Evolutionary conservation across 2,888 invertebrate genomes (phyloP).

Genomic region (Chironomus tentans): DNA sequence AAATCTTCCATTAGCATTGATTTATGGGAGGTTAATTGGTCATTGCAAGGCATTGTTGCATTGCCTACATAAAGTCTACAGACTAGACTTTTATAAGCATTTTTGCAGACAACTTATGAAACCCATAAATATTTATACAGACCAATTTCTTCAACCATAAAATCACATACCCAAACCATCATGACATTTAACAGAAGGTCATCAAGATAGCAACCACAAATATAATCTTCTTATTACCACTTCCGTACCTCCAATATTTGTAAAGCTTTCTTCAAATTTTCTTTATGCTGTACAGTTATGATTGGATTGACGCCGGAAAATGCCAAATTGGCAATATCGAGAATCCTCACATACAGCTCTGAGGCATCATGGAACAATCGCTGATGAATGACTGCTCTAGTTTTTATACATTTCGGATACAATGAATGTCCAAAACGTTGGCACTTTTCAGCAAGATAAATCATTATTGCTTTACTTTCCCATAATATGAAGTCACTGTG

Average conservation of each 20-base stretch:
- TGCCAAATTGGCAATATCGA: constrained; percentile 36
- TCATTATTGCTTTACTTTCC: constrained; percentile 46
- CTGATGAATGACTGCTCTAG: constrained; percentile 43
- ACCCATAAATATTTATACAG: too few species aligned
- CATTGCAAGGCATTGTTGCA: too few species aligned
- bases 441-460: constrained; percentile 43
- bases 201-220: neutral
- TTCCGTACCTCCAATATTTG: constrained; percentile 40
- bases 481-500: constrained; percentile 39
- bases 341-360: constrained; percentile 42
- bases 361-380: constrained; percentile 44
- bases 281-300: constrained; percentile 6
- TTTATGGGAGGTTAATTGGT: too few species aligned
- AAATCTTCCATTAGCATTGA: too few species aligned
- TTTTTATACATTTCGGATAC: constrained; percentile 43
- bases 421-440: constrained; percentile 33
- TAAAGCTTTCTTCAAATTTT: constrained; percentile 42
- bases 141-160: too few species aligned
- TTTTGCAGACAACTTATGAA: too few species aligned
- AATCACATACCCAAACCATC: too few species aligned
- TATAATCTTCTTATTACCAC: neutral
- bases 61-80: too few species aligned
- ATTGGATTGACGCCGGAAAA: neutral
- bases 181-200: neutral
- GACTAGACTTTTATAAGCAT: too few species aligned